phyloP scores from a whole-genome alignment of 2,113 vertebrate genomes.

The Rhabdornis inornatus region DNA sequence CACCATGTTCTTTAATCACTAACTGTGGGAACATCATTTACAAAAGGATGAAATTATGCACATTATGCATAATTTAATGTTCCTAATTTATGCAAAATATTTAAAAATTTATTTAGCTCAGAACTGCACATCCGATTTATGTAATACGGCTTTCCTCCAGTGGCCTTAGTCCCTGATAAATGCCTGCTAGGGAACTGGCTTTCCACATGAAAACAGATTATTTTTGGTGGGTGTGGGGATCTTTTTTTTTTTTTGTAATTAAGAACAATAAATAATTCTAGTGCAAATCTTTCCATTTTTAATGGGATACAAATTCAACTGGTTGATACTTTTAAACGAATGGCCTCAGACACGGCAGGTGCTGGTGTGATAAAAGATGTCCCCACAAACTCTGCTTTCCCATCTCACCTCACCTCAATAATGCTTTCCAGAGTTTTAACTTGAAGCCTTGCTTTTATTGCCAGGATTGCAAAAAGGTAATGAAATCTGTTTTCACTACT shows the following conservation, averaged over 20 bases:
- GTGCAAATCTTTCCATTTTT: neutral
- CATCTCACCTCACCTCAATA: neutral
- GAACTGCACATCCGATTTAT: neutral
- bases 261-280: neutral
- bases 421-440: neutral
- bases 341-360: accelerated
- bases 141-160: neutral
- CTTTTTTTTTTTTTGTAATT: neutral
- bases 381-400: neutral
- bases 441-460: neutral
- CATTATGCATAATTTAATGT: neutral
- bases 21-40: neutral
- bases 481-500: neutral
- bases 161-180: neutral
- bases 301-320: neutral
- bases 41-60: neutral
- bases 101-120: neutral
- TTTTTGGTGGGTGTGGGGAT: neutral
- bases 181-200: neutral
- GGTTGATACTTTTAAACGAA: neutral
- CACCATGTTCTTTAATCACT: neutral
- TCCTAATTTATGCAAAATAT: neutral
- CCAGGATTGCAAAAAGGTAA: neutral
- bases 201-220: neutral
- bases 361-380: neutral